A percentile compares a stretch with the other conserved stretches of the same genome.
Evolutionary conservation across 2,888 invertebrate genomes (phyloP).

Genomic region (Sussaba pulchella): DNA sequence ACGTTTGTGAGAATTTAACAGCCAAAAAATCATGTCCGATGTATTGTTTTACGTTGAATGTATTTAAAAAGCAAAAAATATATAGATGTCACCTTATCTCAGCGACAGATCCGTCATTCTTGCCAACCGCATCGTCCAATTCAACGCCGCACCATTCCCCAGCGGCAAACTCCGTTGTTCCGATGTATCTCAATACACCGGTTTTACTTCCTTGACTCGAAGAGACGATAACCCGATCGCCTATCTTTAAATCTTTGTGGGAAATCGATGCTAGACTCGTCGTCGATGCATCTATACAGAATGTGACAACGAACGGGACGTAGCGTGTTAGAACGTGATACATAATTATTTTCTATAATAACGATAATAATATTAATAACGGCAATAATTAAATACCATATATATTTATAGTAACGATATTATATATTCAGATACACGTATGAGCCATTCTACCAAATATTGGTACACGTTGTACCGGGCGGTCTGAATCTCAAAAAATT

Average conservation of each 20-base stretch:
- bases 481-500: too few relatives aligned
- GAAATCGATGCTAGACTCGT: constrained; percentile 84
- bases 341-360: background rate
- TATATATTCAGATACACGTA: background rate
- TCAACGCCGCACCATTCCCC: constrained; percentile 99
- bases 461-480: too few relatives aligned
- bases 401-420: background rate
- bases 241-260: constrained; percentile 90
- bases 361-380: constrained; percentile 1
- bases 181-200: constrained; percentile 94
- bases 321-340: too few relatives aligned
- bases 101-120: constrained; percentile 97
- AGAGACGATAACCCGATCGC: constrained; percentile 96
- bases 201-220: constrained; percentile 95
- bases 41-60: too few relatives aligned
- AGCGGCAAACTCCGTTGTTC: constrained; percentile 94
- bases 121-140: constrained; percentile 96
- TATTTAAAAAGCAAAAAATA: too few relatives aligned
- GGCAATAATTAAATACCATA: background rate
- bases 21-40: too few relatives aligned
- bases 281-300: constrained; percentile 85
- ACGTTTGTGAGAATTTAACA: too few relatives aligned
- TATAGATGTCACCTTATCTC: constrained; percentile 97
- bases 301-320: constrained; percentile 18
- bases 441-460: too few relatives aligned